phyloP scores from a whole-genome alignment of 2,797 vertebrate genomes.

The Heliangelus exortis region DNA sequence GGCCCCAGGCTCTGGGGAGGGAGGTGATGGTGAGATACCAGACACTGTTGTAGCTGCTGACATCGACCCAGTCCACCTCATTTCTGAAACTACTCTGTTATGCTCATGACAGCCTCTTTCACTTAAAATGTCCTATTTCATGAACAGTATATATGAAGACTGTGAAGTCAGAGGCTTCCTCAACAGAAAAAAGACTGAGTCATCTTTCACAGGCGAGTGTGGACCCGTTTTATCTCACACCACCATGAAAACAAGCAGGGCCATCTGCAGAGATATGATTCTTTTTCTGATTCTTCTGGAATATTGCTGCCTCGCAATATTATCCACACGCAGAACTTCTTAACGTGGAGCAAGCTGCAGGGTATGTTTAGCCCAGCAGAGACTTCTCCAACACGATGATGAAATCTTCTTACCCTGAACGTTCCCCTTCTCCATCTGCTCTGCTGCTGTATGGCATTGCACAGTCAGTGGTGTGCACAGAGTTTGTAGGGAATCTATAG shows the following conservation, averaged over 20 bases:
- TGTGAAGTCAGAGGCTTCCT: not conserved
- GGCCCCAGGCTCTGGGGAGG: not conserved
- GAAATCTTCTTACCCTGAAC: not conserved
- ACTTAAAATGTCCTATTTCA: not conserved
- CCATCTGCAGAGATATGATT: not conserved
- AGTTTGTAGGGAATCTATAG: not conserved
- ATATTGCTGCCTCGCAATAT: not conserved
- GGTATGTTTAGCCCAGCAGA: not conserved
- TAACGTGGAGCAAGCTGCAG: not conserved
- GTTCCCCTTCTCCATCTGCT: not conserved
- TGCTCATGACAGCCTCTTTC: not conserved
- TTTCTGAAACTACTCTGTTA: not conserved
- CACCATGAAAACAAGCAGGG: accelerated
- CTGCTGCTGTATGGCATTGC: not conserved
- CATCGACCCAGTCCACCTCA: not conserved
- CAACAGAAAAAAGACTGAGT: not conserved
- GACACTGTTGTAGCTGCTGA: not conserved
- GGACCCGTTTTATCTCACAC: not conserved
- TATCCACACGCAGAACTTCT: not conserved
- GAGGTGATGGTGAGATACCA: not conserved
- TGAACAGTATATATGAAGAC: not conserved
- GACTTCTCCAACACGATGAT: accelerated
- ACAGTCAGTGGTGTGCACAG: accelerated
- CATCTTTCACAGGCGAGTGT: not conserved
- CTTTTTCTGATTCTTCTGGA: not conserved